These are phyloP conservation scores for Pseudomugil gertrudae DNA, from an alignment of 2,797 vertebrate genomes.

Conservation along the genomic window DNA sequence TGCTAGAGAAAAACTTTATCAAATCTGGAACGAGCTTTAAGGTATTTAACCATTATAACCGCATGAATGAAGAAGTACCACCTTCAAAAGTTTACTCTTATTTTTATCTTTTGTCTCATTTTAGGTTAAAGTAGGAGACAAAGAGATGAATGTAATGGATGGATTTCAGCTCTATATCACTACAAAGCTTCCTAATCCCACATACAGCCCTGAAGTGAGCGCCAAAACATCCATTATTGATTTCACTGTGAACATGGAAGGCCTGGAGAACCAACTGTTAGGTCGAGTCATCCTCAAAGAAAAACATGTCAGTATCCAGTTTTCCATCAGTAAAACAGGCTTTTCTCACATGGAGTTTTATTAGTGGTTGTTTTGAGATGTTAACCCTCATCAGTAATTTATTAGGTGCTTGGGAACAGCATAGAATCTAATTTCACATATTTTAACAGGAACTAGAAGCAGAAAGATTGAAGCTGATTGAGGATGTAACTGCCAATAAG, in stretches of 20 bases:
- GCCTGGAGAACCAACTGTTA: slow-evolving; percentile 91
- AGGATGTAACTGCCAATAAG: slow-evolving; percentile 89
- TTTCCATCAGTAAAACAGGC: background rate
- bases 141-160: slow-evolving; percentile 88
- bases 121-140: slow-evolving; percentile 94
- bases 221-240: slow-evolving; percentile 91
- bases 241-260: slow-evolving; percentile 93
- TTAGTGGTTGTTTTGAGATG: background rate
- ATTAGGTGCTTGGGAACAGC: background rate
- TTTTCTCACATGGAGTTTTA: background rate
- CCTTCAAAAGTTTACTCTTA: background rate
- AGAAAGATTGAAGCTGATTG: slow-evolving; percentile 88
- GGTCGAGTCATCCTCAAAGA: slow-evolving; percentile 90
- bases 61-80: background rate
- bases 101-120: slow-evolving; percentile 13
- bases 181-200: slow-evolving; percentile 90
- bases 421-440: background rate
- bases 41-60: slow-evolving; percentile 67
- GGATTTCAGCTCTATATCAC: slow-evolving; percentile 91
- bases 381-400: background rate
- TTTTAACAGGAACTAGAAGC: slow-evolving; percentile 88
- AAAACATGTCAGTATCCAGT: slow-evolving; percentile 83
- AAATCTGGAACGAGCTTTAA: slow-evolving; percentile 88
- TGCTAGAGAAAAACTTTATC: slow-evolving; percentile 93
- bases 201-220: slow-evolving; percentile 91